A percentile compares a stretch with the other conserved stretches of the same genome.
These are phyloP conservation scores for Madoqua kirkii DNA, from an alignment of 2,113 vertebrate species.

Conservation along the genomic window DNA sequence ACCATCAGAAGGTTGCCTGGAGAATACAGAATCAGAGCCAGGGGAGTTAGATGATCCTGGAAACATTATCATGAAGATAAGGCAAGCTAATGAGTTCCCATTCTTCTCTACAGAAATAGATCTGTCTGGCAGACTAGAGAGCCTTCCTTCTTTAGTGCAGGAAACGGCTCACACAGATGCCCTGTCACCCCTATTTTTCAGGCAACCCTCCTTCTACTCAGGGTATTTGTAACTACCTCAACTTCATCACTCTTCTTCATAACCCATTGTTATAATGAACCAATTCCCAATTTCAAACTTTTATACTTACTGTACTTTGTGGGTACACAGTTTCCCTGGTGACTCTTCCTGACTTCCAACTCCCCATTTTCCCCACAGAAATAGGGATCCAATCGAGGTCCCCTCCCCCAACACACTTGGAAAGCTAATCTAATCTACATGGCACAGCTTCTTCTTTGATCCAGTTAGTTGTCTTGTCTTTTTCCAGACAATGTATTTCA, in stretches of 20 bases:
- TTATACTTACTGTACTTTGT: neutral
- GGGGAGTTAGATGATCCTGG: neutral
- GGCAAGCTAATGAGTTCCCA: neutral
- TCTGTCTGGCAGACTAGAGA: neutral
- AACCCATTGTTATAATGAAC: neutral
- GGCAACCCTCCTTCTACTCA: neutral
- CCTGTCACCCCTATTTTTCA: neutral
- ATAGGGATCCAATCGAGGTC: neutral
- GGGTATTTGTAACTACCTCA: neutral
- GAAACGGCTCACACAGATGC: neutral
- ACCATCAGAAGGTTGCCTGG: neutral
- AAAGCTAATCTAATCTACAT: neutral
- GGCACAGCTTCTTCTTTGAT: neutral
- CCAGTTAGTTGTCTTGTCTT: neutral
- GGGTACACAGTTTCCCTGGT: neutral
- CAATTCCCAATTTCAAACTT: neutral
- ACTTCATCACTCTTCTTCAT: neutral
- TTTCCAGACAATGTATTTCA: neutral
- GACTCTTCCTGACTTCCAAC: neutral
- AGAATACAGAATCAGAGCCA: neutral
- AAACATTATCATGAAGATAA: neutral
- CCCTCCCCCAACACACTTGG: neutral
- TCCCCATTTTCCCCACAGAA: neutral
- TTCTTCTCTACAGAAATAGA: neutral
- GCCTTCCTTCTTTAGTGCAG: neutral